Evolutionary conservation across 53 echinoderm and acorn worm genomes (phyloP).

Genomic region (Glandiceps talaboti): DNA sequence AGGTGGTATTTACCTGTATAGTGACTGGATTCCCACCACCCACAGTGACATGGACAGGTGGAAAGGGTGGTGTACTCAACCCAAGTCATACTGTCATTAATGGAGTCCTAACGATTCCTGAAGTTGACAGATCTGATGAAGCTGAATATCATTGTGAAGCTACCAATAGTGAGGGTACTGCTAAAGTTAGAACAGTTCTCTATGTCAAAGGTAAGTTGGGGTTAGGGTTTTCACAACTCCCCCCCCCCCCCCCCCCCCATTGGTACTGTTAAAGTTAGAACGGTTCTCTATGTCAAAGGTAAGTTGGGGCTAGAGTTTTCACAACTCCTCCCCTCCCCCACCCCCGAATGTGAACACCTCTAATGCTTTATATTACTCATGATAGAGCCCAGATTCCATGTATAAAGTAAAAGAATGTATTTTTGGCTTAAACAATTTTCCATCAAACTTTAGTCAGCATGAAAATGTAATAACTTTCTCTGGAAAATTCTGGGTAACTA

Average conservation of each 20-base stretch:
- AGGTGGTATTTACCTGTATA: slow-evolving; percentile 55
- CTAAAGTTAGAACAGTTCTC: slow-evolving; percentile 46
- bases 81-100: slow-evolving; percentile 32
- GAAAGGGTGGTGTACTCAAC: slow-evolving; percentile 41
- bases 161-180: slow-evolving; percentile 48
- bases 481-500: too few relatives aligned
- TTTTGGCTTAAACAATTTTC: too few relatives aligned
- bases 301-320: too few relatives aligned
- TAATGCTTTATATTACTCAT: too few relatives aligned
- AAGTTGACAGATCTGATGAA: slow-evolving; percentile 43
- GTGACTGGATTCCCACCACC: slow-evolving; percentile 69
- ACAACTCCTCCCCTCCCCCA: too few relatives aligned
- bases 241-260: too few relatives aligned
- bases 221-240: too few relatives aligned
- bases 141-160: slow-evolving; percentile 88
- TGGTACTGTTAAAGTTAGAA: slow-evolving; percentile 40
- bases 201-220: slow-evolving; percentile 82
- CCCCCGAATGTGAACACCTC: too few relatives aligned
- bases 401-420: too few relatives aligned
- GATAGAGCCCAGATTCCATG: too few relatives aligned
- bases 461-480: too few relatives aligned
- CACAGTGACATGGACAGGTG: slow-evolving; percentile 55
- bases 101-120: slow-evolving; percentile 63
- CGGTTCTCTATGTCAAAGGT: slow-evolving; percentile 79
- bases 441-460: too few relatives aligned